These are phyloP conservation scores for Drosophila nasuta DNA, from an alignment of 1,140 invertebrate species.

Conservation along the genomic window DNA sequence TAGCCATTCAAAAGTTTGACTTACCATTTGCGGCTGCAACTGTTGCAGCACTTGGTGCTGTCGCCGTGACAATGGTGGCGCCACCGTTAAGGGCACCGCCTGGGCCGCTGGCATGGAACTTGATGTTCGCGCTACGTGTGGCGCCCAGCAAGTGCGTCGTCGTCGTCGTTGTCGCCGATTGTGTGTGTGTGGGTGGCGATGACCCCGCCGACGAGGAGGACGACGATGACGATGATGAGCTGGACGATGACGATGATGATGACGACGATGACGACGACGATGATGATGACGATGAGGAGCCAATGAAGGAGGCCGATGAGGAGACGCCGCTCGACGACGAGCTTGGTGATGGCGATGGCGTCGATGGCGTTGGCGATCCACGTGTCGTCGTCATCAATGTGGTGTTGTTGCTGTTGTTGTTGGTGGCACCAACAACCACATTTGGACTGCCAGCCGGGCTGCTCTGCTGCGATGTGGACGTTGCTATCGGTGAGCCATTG, in stretches of 20 bases:
- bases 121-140: constrained; percentile 62
- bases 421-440: constrained; percentile 2
- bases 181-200: constrained; percentile 44
- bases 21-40: constrained; percentile 65
- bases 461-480: constrained; percentile 30
- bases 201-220: constrained; percentile 63
- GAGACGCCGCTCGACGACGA: constrained; percentile 78
- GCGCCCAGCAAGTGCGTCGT: constrained; percentile 49
- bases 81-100: constrained; percentile 57
- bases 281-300: constrained; percentile 54
- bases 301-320: constrained; percentile 76
- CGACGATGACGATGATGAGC: constrained; percentile 56
- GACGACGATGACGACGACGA: constrained; percentile 62
- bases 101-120: constrained; percentile 57
- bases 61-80: constrained; percentile 61
- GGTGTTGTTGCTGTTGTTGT: background rate
- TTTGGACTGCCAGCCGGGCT: constrained; percentile 68
- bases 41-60: constrained; percentile 43
- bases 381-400: constrained; percentile 56
- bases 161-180: constrained; percentile 34
- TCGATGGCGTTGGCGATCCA: constrained; percentile 81
- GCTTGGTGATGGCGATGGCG: constrained; percentile 79
- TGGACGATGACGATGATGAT: constrained; percentile 50
- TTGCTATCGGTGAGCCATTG: constrained; percentile 28
- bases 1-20: background rate